phyloP scores from a whole-genome alignment of 2,113 vertebrate genomes.

The Martes martes region DNA sequence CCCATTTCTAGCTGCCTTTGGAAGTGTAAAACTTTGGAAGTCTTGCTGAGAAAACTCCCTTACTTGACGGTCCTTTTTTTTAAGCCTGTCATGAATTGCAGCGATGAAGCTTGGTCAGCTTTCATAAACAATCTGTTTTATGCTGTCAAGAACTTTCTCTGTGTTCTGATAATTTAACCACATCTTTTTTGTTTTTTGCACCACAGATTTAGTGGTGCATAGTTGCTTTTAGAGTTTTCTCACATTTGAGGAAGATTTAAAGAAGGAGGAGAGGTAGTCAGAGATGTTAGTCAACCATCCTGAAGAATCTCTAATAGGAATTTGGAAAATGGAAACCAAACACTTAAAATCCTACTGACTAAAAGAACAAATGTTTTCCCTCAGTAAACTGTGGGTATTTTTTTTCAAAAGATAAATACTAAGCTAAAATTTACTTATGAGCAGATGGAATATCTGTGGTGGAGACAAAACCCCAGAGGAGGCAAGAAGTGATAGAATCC shows the following conservation, averaged over 20 bases:
- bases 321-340: not conserved
- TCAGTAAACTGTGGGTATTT: not conserved
- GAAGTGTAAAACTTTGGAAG: not conserved
- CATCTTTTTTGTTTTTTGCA: not conserved
- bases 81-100: not conserved
- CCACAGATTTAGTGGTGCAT: not conserved
- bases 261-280: not conserved
- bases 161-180: not conserved
- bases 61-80: not conserved
- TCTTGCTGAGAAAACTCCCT: not conserved
- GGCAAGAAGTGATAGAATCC: not conserved
- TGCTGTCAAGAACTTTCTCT: not conserved
- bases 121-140: constrained; percentile 5
- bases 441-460: not conserved
- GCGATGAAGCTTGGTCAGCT: not conserved
- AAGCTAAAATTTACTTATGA: not conserved
- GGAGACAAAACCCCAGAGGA: not conserved
- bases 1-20: not conserved
- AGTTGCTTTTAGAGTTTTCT: not conserved
- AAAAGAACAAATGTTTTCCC: not conserved
- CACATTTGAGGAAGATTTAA: not conserved
- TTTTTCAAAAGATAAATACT: not conserved
- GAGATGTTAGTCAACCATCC: not conserved
- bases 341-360: not conserved
- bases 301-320: not conserved